Evolutionary conservation across 2,797 vertebrate genomes (phyloP), one percentile per base, ranked within the genome.

Genomic region (Gorsachius magnificus): DNA sequence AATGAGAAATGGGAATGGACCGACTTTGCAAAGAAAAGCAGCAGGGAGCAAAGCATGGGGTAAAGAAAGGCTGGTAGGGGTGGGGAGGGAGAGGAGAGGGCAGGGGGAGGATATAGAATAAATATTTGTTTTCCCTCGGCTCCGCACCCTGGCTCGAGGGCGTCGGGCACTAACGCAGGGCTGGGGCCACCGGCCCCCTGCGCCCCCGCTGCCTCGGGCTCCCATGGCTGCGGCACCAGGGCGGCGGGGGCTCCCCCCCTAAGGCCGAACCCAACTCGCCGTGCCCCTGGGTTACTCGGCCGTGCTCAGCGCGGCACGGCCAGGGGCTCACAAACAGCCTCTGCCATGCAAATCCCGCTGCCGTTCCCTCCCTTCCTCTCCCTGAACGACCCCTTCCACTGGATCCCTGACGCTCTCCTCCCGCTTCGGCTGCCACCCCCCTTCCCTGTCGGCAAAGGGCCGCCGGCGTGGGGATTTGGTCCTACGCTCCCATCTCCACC

Each of bases 1-100:
- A 43, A 54, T 5, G 56, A 28, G 8, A 64, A 10, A 95, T 89
- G 92, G 45, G 60, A 26, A 95, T 69, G 91, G 46, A 5, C 33
- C 48, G 80, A 31, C 10, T 17, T 5, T 4, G 79, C 46, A 11
- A 70, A 82, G 10, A 7, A 17, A 56, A 69, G 71, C 16, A 91
- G 91, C 89, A 13, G 89, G 84, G 78, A 90, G 74, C 87, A 15
- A 89, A 95, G 90, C 90, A 71, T 54, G 94, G 82, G 58, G 31
- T 3, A 18, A 54, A 66, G 74, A 66, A 54, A 90, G 83, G 28
- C 22, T 51, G 60, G 51, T 1, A 51, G 53, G 0, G 48, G 36
- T 57, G 72, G 71, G 33, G 78, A 11, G 51, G 63, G 74, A 46
- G 65, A 41, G 65, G 26, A 71, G 26, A 19, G 61, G 76, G 58